A percentile compares a stretch with the other conserved stretches of the same genome.
Evolutionary conservation across 1,140 invertebrate species (phyloP).

Genomic region (Bursaphelenchus mucronatus): DNA sequence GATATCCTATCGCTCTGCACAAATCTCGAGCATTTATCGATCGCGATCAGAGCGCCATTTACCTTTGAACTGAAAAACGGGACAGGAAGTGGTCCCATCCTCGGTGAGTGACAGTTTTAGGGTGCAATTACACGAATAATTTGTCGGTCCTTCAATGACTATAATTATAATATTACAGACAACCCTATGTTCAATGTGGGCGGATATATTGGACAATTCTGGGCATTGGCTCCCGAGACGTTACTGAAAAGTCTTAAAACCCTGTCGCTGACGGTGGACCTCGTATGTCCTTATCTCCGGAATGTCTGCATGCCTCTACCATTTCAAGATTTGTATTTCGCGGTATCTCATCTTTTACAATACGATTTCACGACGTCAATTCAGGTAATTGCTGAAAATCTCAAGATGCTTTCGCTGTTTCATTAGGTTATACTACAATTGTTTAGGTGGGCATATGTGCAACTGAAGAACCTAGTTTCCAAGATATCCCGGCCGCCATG

Average conservation of each 20-base stretch:
- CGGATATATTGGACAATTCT: conserved; percentile 38
- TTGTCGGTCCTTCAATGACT: conserved; percentile 24
- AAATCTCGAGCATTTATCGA: conserved; percentile 16
- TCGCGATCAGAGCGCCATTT: conserved; percentile 20
- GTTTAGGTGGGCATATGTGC: conserved; percentile 35
- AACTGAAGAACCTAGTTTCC: neutral
- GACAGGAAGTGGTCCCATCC: neutral
- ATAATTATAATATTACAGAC: conserved; percentile 31
- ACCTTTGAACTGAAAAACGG: neutral
- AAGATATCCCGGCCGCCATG: no score
- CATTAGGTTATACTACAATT: neutral
- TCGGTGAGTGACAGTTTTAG: neutral
- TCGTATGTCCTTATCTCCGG: conserved; percentile 31
- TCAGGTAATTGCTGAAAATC: conserved; percentile 26
- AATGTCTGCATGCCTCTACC: conserved; percentile 29
- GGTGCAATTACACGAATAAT: conserved; percentile 6
- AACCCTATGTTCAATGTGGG: conserved; percentile 31
- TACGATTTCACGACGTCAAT: conserved; percentile 36
- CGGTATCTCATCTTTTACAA: conserved; percentile 25
- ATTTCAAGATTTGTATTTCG: conserved; percentile 34
- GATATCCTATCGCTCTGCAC: conserved; percentile 19
- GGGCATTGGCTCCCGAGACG: conserved; percentile 9
- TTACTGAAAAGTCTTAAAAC: conserved; percentile 21
- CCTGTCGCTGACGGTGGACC: conserved; percentile 36
- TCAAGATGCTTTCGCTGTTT: no score